Conservation (phyloP, 2,113 vertebrate genomes). For the Pteropus alecto region DNA sequence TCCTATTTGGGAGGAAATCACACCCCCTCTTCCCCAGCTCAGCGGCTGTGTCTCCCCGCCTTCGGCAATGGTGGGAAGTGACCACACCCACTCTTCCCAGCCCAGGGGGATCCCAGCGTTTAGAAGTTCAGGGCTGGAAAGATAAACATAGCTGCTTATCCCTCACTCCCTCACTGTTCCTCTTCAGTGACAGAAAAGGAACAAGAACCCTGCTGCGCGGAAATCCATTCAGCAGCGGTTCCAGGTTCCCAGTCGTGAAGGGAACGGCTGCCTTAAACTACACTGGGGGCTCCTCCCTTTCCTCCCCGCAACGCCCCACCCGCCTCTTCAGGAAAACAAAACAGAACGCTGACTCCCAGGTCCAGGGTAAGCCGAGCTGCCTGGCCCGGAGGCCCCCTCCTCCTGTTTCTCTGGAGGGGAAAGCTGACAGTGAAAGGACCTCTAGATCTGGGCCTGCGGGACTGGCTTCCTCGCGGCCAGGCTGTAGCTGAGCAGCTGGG, state of each 20-base stretch:
- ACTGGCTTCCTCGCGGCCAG: neutral
- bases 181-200: constrained; percentile 19
- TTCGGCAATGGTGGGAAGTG: constrained; percentile 48
- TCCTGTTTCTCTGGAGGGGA: neutral
- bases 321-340: neutral
- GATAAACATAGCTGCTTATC: constrained; percentile 57
- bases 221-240: neutral
- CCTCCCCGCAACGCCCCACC: neutral
- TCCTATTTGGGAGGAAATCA: constrained; percentile 70
- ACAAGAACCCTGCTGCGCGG: neutral
- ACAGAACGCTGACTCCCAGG: neutral
- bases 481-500: neutral
- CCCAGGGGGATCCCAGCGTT: constrained; percentile 50
- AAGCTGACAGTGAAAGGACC: neutral
- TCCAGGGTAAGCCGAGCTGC: neutral
- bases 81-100: constrained; percentile 50
- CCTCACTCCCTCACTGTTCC: constrained; percentile 52
- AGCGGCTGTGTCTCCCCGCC: constrained; percentile 36
- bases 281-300: neutral
- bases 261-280: neutral
- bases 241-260: neutral
- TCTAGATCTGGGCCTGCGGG: neutral
- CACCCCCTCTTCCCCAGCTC: neutral
- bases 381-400: neutral
- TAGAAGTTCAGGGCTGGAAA: constrained; percentile 67